Evolutionary conservation across 1,140 invertebrate genomes (phyloP).

Genomic region (Euwallacea similis): DNA sequence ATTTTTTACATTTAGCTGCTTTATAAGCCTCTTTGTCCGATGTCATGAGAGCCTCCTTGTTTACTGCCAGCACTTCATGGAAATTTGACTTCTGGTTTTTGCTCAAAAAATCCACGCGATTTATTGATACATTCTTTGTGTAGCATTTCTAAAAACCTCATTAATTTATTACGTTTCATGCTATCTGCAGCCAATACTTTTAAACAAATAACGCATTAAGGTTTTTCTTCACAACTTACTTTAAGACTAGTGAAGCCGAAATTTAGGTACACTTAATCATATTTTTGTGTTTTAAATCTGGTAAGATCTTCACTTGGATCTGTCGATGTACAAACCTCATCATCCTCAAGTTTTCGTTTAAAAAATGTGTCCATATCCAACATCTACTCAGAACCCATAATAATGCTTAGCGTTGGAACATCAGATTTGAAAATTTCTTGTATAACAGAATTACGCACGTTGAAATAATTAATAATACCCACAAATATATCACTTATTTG

Average conservation of each 20-base stretch:
- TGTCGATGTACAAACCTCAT: neutral
- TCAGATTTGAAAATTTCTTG: neutral
- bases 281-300: conserved; percentile 13
- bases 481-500: too few species aligned
- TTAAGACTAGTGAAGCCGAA: conserved; percentile 19
- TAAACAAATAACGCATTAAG: conserved; percentile 27
- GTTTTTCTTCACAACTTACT: conserved; percentile 26
- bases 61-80: conserved; percentile 5
- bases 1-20: neutral
- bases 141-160: conserved; percentile 23
- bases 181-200: conserved; percentile 30
- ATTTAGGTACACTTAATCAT: conserved; percentile 11
- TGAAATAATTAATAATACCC: too few species aligned
- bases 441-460: neutral
- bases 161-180: conserved; percentile 25
- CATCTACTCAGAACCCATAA: neutral
- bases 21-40: conserved; percentile 2
- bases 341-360: conserved; percentile 1
- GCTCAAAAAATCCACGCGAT: neutral
- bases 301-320: neutral
- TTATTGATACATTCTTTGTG: conserved; percentile 10
- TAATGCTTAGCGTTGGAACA: too few species aligned
- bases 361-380: conserved; percentile 4
- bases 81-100: neutral
- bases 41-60: neutral